Base-by-base conservation (phyloP, 1,140 invertebrate species). In the Dendroctonus valens region DNA sequence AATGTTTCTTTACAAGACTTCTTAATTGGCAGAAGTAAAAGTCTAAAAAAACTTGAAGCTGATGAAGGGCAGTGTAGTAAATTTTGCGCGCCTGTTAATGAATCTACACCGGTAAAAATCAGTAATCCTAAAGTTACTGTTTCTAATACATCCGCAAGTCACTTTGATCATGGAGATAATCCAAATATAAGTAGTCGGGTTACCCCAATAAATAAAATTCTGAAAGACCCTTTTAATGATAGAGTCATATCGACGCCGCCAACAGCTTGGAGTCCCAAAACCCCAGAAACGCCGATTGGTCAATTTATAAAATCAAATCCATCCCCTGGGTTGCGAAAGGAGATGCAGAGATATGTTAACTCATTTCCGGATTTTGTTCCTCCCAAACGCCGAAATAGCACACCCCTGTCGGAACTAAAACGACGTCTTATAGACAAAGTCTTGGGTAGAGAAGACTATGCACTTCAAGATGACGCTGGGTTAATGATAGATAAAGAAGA, bases 1-100 rank as follows among this genome's bases (percentile, higher is more conserved):
- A 76, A 82, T 5, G 79, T 87, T 5, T 74, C 83, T 40, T 89
- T 89, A 70, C 75, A 74, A 0, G 73, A 77, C 0, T 89, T 83
- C 76, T 73, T 88, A 0, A 82, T 93, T 3, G 87, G 88, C 6
- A 83, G 84, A 15, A 68, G 26, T n/a, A n/a, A 9, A 5, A 42
- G 38, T 52, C 5, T 11, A 42, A 38, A 42, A 0, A 15, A 51
- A 51, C 12, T 5, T 46, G 26, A 26, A 26, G 3, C 26, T 26
- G 26, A 26, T 26, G 26, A 26, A 26, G 26, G 26, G 1, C 26
- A 26, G 26, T 26, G 26, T 26, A 26, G 26, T 12, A 46, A 14
- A 46, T 46, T 46, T 12, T 9, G 9, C 12, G 44, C 12, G 3
- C 12, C 44, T 11, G 44, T 0, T 2, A 14, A 52, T 12, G 14